Evolutionary conservation across 2,797 vertebrate genomes (phyloP).

Genomic region (Linurgus olivaceus): DNA sequence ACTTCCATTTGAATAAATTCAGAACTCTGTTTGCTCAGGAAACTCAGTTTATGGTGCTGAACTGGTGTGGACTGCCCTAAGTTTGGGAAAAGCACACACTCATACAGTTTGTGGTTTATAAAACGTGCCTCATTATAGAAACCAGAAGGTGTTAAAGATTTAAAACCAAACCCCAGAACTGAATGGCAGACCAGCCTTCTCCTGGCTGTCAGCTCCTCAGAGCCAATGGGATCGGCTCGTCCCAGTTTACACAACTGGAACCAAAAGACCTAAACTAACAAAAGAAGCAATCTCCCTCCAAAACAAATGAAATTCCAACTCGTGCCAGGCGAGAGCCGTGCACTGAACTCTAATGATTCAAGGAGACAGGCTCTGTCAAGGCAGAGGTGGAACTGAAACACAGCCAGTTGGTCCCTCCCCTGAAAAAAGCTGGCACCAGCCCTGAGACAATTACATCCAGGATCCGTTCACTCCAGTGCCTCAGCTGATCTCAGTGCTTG

Average conservation of each 20-base stretch:
- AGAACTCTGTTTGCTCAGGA: neutral
- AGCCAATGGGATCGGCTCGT: neutral
- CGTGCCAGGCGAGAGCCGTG: slow-evolving; percentile 32
- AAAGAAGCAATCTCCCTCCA: slow-evolving; percentile 42
- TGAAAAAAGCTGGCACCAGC: slow-evolving; percentile 53
- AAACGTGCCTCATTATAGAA: neutral
- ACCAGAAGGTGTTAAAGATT: neutral
- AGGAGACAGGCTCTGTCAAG: slow-evolving; percentile 62
- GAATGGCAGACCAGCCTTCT: neutral
- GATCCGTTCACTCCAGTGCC: slow-evolving; percentile 42
- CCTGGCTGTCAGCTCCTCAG: neutral
- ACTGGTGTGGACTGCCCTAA: neutral
- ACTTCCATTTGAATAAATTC: neutral
- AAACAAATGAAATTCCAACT: slow-evolving; percentile 32
- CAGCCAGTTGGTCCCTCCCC: slow-evolving; percentile 31
- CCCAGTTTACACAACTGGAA: slow-evolving; percentile 47
- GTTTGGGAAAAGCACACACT: neutral
- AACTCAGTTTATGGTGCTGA: neutral
- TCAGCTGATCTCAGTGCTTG: slow-evolving; percentile 61
- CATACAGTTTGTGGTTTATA: neutral
- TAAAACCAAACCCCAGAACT: neutral
- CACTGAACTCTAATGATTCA: slow-evolving; percentile 65
- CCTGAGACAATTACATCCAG: slow-evolving; percentile 55
- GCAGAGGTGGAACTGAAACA: slow-evolving; percentile 57
- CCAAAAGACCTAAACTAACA: slow-evolving; percentile 39